Evolutionary conservation across 2,888 invertebrate species (phyloP).

Genomic region (Invenusta paracnida): DNA sequence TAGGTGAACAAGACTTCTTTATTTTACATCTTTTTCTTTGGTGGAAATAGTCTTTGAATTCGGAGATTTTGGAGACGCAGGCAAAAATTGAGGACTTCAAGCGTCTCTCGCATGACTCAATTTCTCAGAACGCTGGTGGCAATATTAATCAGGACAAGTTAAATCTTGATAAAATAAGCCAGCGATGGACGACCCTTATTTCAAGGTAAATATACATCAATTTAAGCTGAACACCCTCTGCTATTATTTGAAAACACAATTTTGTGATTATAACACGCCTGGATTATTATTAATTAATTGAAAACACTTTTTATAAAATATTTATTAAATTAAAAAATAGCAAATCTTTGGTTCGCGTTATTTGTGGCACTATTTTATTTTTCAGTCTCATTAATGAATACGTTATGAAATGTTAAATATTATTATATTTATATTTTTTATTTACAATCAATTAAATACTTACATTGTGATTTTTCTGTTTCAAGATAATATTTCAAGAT

Average conservation of each 20-base stretch:
- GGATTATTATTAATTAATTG: not conserved
- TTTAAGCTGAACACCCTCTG: too few species aligned
- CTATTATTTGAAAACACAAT: too few species aligned
- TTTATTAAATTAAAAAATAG: not conserved
- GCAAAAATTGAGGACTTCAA: conserved; percentile 9
- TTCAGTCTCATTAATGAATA: too few species aligned
- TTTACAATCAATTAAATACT: too few species aligned
- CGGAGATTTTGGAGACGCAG: not conserved
- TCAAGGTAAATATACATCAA: not conserved
- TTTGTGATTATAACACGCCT: too few species aligned
- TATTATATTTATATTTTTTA: too few species aligned
- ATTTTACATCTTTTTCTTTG: not conserved
- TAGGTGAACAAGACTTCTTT: not conserved
- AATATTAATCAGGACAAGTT: not conserved
- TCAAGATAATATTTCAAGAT: too few species aligned
- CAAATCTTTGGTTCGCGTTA: too few species aligned
- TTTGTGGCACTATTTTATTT: too few species aligned
- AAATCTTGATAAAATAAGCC: not conserved
- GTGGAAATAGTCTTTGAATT: not conserved
- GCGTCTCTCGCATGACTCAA: not conserved
- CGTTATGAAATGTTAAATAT: too few species aligned
- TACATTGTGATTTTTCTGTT: too few species aligned
- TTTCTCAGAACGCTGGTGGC: not conserved
- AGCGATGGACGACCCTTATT: not conserved
- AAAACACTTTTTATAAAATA: not conserved